Percentiles rank a stretch among this genome's conserved stretches.
These are phyloP conservation scores for Gastrophysa polygoni DNA, from an alignment of 2,888 invertebrate genomes.

Conservation along the genomic window DNA sequence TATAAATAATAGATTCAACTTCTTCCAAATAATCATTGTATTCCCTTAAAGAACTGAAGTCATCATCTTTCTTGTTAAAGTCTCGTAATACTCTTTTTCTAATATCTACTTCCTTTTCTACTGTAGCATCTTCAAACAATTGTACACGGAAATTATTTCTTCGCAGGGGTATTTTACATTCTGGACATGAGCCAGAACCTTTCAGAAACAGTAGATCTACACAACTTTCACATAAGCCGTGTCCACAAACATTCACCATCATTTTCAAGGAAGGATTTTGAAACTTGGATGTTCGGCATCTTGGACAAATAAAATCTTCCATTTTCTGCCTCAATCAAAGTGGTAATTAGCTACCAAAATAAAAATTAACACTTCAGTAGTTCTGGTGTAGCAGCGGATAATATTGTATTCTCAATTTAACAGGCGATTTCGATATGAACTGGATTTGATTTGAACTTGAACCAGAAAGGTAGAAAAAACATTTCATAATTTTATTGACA, in stretches of 20 bases:
- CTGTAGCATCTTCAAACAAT: slow-evolving; percentile 92
- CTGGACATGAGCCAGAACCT: slow-evolving; percentile 95
- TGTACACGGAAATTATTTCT: slow-evolving; percentile 92
- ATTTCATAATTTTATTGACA: too few species aligned
- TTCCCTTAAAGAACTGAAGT: slow-evolving; percentile 81
- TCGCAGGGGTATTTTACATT: slow-evolving; percentile 87
- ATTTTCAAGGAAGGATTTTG: slow-evolving; percentile 95
- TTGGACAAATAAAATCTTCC: slow-evolving; percentile 89
- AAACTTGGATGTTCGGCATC: slow-evolving; percentile 97
- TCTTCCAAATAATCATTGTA: slow-evolving; percentile 98
- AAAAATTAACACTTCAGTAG: not conserved
- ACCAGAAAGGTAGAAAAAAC: too few species aligned
- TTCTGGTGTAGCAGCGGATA: not conserved
- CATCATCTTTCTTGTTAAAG: slow-evolving; percentile 94
- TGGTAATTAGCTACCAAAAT: too few species aligned
- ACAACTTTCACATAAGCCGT: slow-evolving; percentile 96
- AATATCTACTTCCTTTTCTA: slow-evolving; percentile 98
- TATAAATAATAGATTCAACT: slow-evolving; percentile 89
- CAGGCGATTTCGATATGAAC: too few species aligned
- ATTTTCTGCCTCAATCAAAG: slow-evolving; percentile 57
- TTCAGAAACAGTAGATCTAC: slow-evolving; percentile 95
- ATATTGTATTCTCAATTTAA: too few species aligned
- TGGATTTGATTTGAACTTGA: too few species aligned
- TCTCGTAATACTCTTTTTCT: slow-evolving; percentile 86
- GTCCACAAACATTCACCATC: slow-evolving; percentile 98